Conservation (phyloP, 2,797 vertebrate species). For the Eupleurogrammus muticus region DNA sequence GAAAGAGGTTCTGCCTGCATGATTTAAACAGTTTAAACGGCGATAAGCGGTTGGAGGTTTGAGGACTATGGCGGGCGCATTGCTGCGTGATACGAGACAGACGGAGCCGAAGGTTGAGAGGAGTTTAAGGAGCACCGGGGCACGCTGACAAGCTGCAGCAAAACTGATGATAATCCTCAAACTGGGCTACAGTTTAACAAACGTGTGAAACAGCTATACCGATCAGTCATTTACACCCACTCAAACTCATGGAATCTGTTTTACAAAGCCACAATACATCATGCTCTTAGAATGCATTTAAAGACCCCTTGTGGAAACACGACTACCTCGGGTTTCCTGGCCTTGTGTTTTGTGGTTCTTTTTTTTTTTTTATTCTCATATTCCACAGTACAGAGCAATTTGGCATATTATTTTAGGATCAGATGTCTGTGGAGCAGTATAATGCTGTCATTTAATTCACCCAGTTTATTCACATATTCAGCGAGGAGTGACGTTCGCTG, state of each 20-base stretch:
- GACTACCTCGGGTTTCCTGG: slow-evolving; percentile 62
- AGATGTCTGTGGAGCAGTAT: slow-evolving; percentile 35
- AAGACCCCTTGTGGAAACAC: slow-evolving; percentile 64
- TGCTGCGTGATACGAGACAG: neutral
- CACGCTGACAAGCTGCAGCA: neutral
- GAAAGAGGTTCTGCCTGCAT: neutral
- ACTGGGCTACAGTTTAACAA: slow-evolving; percentile 1
- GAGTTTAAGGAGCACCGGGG: neutral
- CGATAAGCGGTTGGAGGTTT: neutral
- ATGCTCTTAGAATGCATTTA: slow-evolving; percentile 62
- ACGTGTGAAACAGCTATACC: slow-evolving; percentile 25
- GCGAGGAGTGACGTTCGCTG: slow-evolving; percentile 5
- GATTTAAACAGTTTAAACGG: slow-evolving; percentile 8
- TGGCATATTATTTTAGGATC: slow-evolving; percentile 68
- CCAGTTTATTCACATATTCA: slow-evolving; percentile 40
- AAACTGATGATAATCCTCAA: slow-evolving; percentile 5
- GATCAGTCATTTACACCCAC: slow-evolving; percentile 13
- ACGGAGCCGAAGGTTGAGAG: neutral
- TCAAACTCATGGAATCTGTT: slow-evolving; percentile 21
- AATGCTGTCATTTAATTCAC: slow-evolving; percentile 56
- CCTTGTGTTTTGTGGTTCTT: slow-evolving; percentile 62
- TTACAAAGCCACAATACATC: slow-evolving; percentile 57
- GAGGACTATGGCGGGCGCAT: neutral
- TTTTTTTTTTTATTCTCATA: slow-evolving; percentile 61
- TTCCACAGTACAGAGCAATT: slow-evolving; percentile 66